Evolutionary conservation across 2,113 vertebrate genomes (phyloP), one percentile per base, ranked within the genome.

Genomic region (Mesocricetus auratus): DNA sequence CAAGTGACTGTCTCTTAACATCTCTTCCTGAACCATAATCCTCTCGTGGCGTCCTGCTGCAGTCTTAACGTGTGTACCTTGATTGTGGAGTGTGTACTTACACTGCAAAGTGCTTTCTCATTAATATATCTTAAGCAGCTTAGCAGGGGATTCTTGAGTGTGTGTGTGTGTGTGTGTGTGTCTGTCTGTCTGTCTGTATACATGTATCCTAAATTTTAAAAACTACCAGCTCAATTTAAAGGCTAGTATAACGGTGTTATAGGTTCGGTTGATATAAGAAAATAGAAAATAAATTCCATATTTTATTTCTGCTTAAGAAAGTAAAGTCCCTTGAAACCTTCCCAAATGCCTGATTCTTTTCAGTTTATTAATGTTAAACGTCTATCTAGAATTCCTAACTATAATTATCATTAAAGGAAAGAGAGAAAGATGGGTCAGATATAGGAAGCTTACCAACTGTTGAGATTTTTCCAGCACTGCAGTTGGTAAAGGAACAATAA

Each of bases 1-100:
- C 96, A 94, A 91, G 85, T 97, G 98, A 97, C 92, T 81, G 74
- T 93, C 85, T 97, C 96, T 98, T 98, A 93, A 96, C 92, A 96
- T 90, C 78, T 96, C 94, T 90, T 73, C 33, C 33, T 42, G 4
- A 62, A 69, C 69, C 90, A 71, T 91, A 36, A 68, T 50, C 86
- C 31, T 56, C 22, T 42, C 73, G 33, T 42, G 6, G 56, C 50
- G 17, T 89, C 91, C 66, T 73, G 77, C 2, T 69, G 68, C 62
- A 64, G 86, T 88, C 66, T 56, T 22, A 74, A 45, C 3, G 29
- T 90, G 77, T 89, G 89, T 91, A 66, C 50, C 81, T 11, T 78
- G 94, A 75, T 11, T 4, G 79, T 73, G 78, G 89, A 96, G 87
- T 95, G 94, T 50, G 0, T 86, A 15, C 62, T 88, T 78, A 29